phyloP scores from a whole-genome alignment of 2,797 vertebrate species.

The Oreortyx pictus region DNA sequence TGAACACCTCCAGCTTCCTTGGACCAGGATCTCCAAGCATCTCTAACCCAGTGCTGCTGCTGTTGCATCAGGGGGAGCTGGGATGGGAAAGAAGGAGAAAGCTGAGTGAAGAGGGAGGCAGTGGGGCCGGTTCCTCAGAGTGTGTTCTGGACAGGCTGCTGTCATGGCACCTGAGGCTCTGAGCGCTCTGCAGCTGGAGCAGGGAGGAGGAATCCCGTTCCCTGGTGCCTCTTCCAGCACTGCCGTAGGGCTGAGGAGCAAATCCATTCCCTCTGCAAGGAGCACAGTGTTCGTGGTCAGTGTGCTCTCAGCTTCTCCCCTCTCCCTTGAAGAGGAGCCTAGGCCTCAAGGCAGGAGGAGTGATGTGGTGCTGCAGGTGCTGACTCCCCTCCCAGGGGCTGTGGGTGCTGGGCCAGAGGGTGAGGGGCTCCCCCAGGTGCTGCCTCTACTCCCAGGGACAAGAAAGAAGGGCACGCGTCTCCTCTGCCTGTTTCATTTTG shows the following conservation, averaged over 20 bases:
- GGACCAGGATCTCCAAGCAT: neutral
- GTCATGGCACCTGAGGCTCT: neutral
- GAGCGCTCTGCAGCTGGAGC: neutral
- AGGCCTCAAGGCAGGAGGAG: neutral
- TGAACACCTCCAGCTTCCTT: neutral
- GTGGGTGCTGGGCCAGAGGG: neutral
- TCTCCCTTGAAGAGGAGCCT: neutral
- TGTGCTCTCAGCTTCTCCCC: neutral
- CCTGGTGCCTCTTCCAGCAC: neutral
- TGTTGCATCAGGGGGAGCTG: neutral
- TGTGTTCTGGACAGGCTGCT: neutral
- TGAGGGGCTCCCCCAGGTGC: neutral
- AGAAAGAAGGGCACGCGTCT: neutral
- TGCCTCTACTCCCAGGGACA: neutral
- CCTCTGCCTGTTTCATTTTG: rapidly evolving
- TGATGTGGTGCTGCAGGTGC: neutral
- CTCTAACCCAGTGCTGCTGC: neutral
- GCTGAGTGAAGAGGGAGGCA: neutral
- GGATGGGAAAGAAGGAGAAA: neutral
- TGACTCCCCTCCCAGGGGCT: neutral
- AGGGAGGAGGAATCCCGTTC: neutral
- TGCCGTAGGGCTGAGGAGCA: neutral
- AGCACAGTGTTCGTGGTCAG: neutral
- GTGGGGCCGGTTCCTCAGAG: neutral
- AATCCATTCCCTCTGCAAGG: no score